Evolutionary conservation across 2,888 invertebrate species (phyloP).

Genomic region (Mechanitis messenoides): DNA sequence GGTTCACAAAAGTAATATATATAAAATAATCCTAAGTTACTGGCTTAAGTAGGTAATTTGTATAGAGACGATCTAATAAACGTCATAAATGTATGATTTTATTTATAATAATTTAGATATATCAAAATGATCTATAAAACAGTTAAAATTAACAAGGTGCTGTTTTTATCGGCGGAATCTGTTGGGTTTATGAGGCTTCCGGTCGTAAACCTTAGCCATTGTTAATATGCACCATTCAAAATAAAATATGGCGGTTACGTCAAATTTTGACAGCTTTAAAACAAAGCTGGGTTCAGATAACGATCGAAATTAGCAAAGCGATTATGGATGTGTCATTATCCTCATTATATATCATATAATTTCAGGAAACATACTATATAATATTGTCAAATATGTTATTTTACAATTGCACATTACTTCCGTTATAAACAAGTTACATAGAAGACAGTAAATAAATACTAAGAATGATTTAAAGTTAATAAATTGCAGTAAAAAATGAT

Average conservation of each 20-base stretch:
- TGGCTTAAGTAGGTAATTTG: constrained; percentile 12
- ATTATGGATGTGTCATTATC: constrained; percentile 5
- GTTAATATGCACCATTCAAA: constrained; percentile 48
- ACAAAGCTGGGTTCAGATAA: constrained; percentile 28
- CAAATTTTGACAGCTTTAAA: constrained; percentile 44
- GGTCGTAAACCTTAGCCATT: constrained; percentile 56
- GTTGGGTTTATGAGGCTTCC: constrained; percentile 67
- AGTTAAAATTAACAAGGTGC: constrained; percentile 72
- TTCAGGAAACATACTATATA: too few relatives aligned
- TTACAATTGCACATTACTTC: too few relatives aligned
- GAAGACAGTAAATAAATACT: neutral
- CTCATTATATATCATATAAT: neutral
- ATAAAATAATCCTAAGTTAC: constrained; percentile 6
- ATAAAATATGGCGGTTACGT: constrained; percentile 54
- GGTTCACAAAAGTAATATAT: too few relatives aligned
- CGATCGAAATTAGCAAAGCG: constrained; percentile 24
- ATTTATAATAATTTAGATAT: constrained; percentile 48
- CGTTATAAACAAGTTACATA: too few relatives aligned
- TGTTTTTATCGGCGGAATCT: constrained; percentile 68
- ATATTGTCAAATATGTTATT: too few relatives aligned
- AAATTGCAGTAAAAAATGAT: constrained; percentile 22
- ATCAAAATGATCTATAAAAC: constrained; percentile 60
- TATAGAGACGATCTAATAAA: constrained; percentile 19
- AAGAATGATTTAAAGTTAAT: constrained; percentile 7
- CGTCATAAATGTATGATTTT: constrained; percentile 32